phyloP scores from a whole-genome alignment of 37 sponge, comb jelly and placozoan genomes.

The Mnemiopsis leidyi region DNA sequence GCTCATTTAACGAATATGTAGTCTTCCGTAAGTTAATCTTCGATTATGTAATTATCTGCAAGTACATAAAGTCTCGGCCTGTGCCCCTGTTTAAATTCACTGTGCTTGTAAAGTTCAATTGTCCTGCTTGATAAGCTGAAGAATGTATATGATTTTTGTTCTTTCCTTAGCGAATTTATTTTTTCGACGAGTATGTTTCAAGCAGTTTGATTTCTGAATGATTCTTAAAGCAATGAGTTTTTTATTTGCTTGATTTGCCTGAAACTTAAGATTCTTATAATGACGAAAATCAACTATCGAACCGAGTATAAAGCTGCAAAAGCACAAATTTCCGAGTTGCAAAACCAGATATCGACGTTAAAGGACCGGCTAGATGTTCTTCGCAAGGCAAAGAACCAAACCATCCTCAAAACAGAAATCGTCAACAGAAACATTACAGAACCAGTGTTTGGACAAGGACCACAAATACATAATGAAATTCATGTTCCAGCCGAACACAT shows the following conservation, averaged over 20 bases:
- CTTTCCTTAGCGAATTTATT: too few species aligned
- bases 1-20: too few species aligned
- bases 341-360: background rate
- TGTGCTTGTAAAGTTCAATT: background rate
- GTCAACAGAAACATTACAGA: constrained; percentile 40
- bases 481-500: background rate
- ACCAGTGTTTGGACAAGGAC: constrained; percentile 24
- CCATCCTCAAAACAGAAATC: constrained; percentile 48
- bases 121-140: background rate
- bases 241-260: background rate
- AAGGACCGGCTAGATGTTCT: constrained; percentile 28
- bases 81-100: background rate
- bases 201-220: background rate
- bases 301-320: constrained; percentile 52
- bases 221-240: background rate
- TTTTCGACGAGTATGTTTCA: too few species aligned
- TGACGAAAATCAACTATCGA: constrained; percentile 22
- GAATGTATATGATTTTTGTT: background rate
- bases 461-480: background rate
- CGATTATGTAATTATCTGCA: too few species aligned
- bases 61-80: too few species aligned
- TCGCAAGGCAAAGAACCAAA: constrained; percentile 52
- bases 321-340: constrained; percentile 31
- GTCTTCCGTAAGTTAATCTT: too few species aligned
- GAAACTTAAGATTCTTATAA: background rate